Percentiles rank a stretch among this genome's conserved stretches.
Evolutionary conservation across 2,888 invertebrate genomes (phyloP).

Genomic region (Pristionchus fissidentatus): DNA sequence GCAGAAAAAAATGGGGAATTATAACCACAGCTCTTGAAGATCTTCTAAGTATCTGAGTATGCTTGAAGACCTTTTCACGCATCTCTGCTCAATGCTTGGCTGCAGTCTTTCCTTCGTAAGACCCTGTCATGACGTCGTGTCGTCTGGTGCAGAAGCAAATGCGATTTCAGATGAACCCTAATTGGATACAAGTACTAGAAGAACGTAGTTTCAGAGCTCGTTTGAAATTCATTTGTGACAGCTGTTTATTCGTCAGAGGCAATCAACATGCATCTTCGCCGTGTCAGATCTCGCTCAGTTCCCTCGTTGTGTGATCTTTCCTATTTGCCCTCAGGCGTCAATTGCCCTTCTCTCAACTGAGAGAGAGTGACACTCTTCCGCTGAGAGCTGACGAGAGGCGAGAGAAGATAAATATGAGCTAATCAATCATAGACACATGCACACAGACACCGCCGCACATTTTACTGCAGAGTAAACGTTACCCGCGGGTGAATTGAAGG

Average conservation of each 20-base stretch:
- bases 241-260: no score
- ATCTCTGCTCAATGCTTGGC: neutral
- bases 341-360: neutral
- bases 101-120: neutral
- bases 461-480: neutral
- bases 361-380: neutral
- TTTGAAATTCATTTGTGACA: no score
- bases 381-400: neutral
- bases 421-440: conserved; percentile 8
- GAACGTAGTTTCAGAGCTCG: no score
- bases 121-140: neutral
- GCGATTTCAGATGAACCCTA: no score
- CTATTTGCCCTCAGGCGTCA: neutral
- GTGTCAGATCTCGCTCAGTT: neutral
- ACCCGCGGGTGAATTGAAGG: no score
- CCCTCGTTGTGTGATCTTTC: neutral
- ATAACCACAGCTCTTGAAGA: no score
- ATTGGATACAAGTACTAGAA: no score
- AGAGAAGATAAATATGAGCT: conserved; percentile 33
- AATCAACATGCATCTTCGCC: no score
- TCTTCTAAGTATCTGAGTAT: no score
- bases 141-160: no score
- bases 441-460: neutral
- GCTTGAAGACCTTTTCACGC: no score
- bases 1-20: no score